Evolutionary conservation across 2,113 vertebrate genomes (phyloP).

Genomic region (Turdus rufiventris): DNA sequence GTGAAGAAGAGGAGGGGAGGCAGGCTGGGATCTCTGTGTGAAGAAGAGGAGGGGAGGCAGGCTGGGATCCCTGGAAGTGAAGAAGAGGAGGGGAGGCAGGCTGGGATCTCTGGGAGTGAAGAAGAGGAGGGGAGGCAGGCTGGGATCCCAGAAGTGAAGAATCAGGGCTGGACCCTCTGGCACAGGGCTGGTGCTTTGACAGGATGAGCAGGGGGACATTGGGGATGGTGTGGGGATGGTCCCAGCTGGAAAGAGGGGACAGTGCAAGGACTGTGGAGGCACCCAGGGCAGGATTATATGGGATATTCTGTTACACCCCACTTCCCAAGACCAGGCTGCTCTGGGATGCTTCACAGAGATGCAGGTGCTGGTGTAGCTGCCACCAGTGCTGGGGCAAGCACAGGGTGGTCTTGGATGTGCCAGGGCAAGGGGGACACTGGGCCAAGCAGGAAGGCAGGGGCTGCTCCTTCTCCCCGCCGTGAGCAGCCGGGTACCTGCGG

Average conservation of each 20-base stretch:
- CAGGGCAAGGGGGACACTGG: background rate
- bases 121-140: too few relatives aligned
- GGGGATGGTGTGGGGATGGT: accelerated
- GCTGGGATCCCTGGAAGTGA: too few relatives aligned
- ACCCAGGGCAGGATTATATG: background rate
- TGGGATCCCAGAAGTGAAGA: background rate
- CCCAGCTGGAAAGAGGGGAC: background rate
- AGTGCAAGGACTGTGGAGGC: background rate
- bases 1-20: background rate
- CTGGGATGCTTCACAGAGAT: background rate
- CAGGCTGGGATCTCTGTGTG: background rate
- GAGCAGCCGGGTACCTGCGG: slow-evolving; percentile 80
- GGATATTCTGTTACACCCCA: background rate
- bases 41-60: too few relatives aligned
- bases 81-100: too few relatives aligned
- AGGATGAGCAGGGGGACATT: background rate
- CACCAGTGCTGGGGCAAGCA: accelerated
- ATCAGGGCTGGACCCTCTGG: background rate
- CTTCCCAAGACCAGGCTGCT: background rate
- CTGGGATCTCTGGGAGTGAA: too few relatives aligned
- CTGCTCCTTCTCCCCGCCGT: accelerated
- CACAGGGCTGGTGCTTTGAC: background rate
- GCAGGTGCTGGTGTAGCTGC: background rate
- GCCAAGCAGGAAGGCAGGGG: background rate
- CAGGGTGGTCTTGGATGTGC: accelerated